These are phyloP conservation scores for Lissonota sp. DNA, from an alignment of 2,888 invertebrate species.

Conservation along the genomic window DNA sequence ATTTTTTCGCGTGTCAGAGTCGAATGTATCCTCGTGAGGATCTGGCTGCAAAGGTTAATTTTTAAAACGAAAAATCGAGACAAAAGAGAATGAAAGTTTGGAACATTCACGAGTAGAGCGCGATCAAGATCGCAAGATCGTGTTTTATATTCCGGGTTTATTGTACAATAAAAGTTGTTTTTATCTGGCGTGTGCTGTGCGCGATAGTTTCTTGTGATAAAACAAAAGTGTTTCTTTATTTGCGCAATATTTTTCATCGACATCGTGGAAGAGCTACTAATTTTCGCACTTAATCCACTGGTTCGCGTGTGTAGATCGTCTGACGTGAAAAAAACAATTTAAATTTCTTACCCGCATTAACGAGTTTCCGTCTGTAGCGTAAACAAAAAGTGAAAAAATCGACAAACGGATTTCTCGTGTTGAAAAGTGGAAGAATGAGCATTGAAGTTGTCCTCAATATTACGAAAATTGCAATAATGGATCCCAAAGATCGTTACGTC, in stretches of 20 bases:
- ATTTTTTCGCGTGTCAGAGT: not conserved
- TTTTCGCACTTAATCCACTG: too few relatives aligned
- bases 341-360: not conserved
- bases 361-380: slow-evolving; percentile 1
- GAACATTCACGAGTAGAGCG: not conserved
- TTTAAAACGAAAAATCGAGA: slow-evolving; percentile 2
- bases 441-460: slow-evolving; percentile 73
- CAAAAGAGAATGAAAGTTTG: not conserved
- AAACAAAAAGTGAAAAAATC: not conserved
- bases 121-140: not conserved
- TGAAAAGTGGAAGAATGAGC: slow-evolving; percentile 70
- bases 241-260: slow-evolving; percentile 33
- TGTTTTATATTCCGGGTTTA: not conserved
- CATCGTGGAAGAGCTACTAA: too few relatives aligned
- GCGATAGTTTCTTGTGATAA: slow-evolving; percentile 42
- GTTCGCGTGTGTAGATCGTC: too few relatives aligned
- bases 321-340: too few relatives aligned
- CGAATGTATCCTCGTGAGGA: not conserved
- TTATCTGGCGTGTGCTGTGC: not conserved
- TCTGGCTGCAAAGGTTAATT: not conserved
- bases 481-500: slow-evolving; percentile 80
- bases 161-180: not conserved
- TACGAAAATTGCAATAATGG: slow-evolving; percentile 79
- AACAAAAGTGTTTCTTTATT: slow-evolving; percentile 15
- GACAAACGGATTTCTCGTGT: slow-evolving; percentile 14